Evolutionary conservation across 2,113 vertebrate species (phyloP).

Genomic region (Pardalotus punctatus): DNA sequence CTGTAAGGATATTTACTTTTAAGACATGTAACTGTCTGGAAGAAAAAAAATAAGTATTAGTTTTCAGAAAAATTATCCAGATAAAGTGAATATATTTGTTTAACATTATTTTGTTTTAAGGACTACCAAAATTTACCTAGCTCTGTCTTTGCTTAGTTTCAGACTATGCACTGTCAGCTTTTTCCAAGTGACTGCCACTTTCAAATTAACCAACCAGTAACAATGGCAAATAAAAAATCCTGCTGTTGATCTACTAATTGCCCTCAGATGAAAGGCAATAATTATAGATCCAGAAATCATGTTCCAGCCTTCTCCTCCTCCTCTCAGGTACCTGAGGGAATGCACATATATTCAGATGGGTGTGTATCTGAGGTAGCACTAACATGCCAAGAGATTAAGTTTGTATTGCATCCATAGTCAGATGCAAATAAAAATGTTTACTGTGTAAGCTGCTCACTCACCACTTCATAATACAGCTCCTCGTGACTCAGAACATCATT

Average conservation of each 20-base stretch:
- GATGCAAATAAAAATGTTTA: constrained; percentile 22
- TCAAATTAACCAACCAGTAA: neutral
- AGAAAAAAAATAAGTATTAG: neutral
- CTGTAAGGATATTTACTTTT: neutral
- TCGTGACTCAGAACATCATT: neutral
- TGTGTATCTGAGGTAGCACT: neutral
- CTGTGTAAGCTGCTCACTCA: neutral
- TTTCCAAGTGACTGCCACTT: neutral
- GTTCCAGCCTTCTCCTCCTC: neutral
- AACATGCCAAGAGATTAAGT: neutral
- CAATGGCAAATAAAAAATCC: neutral
- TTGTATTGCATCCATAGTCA: neutral
- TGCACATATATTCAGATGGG: neutral
- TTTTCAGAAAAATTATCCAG: neutral
- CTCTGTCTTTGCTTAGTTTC: neutral
- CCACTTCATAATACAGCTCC: neutral
- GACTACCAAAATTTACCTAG: neutral
- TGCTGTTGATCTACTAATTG: constrained; percentile 3
- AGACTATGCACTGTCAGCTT: neutral
- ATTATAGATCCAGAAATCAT: neutral
- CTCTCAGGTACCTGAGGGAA: neutral
- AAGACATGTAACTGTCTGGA: neutral
- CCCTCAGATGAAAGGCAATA: constrained; percentile 10
- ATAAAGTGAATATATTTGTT: neutral
- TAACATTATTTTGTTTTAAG: neutral